Conservation (phyloP, 2,113 vertebrate genomes). For the Mustela lutreola region DNA sequence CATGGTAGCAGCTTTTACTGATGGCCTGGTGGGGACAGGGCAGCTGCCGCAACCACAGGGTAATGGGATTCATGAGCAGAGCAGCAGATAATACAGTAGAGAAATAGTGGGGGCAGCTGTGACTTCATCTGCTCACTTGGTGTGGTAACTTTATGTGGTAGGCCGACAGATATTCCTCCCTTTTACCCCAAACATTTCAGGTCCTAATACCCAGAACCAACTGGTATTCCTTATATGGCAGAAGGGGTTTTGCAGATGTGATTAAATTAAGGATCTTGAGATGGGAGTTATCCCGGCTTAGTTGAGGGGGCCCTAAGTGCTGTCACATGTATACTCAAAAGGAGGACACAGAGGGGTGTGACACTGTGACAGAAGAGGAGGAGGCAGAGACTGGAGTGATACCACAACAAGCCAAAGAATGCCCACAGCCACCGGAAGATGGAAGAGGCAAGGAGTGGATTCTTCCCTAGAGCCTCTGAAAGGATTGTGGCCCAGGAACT, state of each 20-base stretch:
- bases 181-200: not conserved
- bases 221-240: not conserved
- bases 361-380: not conserved
- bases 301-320: not conserved
- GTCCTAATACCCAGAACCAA: not conserved
- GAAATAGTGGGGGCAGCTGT: not conserved
- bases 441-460: not conserved
- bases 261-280: slow-evolving; percentile 22
- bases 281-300: not conserved
- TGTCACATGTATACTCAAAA: not conserved
- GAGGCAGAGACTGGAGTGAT: not conserved
- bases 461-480: not conserved
- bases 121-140: not conserved
- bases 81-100: not conserved
- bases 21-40: not conserved
- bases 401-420: not conserved
- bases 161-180: not conserved
- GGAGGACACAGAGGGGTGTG: not conserved
- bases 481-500: not conserved
- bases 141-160: not conserved
- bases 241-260: not conserved
- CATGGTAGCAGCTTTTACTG: not conserved
- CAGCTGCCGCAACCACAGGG: not conserved
- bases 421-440: not conserved
- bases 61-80: not conserved